Base-by-base conservation (phyloP, 1,140 invertebrate species). In the Drosophila paulistorum region DNA sequence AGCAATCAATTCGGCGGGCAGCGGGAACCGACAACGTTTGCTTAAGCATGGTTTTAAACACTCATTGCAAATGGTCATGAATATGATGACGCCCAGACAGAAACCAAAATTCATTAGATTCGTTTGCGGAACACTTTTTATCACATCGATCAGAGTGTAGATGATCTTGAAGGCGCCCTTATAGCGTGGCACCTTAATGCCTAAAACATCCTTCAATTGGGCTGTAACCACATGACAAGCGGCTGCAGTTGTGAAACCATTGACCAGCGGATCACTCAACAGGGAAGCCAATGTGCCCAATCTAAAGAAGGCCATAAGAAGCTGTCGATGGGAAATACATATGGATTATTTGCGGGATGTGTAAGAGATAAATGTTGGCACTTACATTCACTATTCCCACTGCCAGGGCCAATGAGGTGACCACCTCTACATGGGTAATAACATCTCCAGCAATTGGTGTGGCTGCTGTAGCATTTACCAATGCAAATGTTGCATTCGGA, bases 171-270 rank as follows among this genome's bases (percentile, higher is more conserved):
- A 97, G 17, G 96, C 93, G 6, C 96, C 96, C 57, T 93, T 94
- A 55, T 94, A 92, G 30, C 94, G 94, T 0, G 90, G 92, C n/a
- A 97, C 90, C 2, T 91, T 92, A 0, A 98, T 90, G 0, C 98
- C 98, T 64, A 98, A 93, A 0, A 98, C 93, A 92, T 97, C 96
- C 90, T 97, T 97, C 1, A 98, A 92, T 93, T 99, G 98, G 4
- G 97, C 98, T 0, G 95, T 95, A n/a, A 98, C 93, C 11, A 99
- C 98, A 82, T 98, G 97, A 64, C 98, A 93, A 0, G 97, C 97
- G 3, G 97, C 97, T 1, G 96, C 97, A 0, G 97, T 98, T 1
- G 97, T 98, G 90, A 98, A 98, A 0, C 97, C 97, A 75, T 95
- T 97, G 1, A 99, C 96, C 70, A 99, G 93, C 0, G 97, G 96